Base-by-base conservation (phyloP, 2,888 invertebrate genomes). In the Cryptus armator region DNA sequence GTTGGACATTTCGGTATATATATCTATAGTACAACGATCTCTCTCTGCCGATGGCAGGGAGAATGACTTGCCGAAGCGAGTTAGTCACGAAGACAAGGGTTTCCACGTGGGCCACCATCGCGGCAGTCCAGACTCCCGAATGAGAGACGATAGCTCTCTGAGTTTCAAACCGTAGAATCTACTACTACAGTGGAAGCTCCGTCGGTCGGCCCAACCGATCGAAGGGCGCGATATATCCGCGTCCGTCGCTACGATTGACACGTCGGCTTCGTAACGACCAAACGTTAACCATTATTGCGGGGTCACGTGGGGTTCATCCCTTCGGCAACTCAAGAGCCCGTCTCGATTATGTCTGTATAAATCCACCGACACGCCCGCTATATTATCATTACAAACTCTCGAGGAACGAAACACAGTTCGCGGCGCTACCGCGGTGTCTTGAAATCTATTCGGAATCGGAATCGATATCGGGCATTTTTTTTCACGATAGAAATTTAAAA, bases 211-310 rank as follows among this genome's bases (percentile, higher is more conserved):
- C 37, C 62, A 71, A 71, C 78, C 70, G 87, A 80, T 82, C 83
- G 87, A 83, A 86, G 48, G 72, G 79, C 64, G 77, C 85, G 84
- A 82, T 72, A 85, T 79, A 84, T 81, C 67, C 77, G 76, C 83
- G 87, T 81, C 80, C 83, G 81, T 81, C 78, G 78, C 71, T 82
- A 70, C 72, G 83, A 88, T 88, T 86, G 87, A 88, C 85, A 81
- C 84, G 86, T 84, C 79, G 82, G 75, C 24, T 51, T 48, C 72
- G 53, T 86, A 85, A 84, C 81, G 81, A 86, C 83, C 72, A 32
- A 81, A 76, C 74, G 75, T 86, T 85, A 64, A 74, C 80, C 83
- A 70, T 85, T 87, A 86, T 85, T 81, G 56, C 62, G 70, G 74
- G 83, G 82, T 84, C 81, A 81, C 62, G 51, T 78, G 53, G 66